Percentiles rank a stretch among this genome's conserved stretches.
Evolutionary conservation across 1,140 invertebrate genomes (phyloP).

Genomic region (Thereuonema tuberculata): DNA sequence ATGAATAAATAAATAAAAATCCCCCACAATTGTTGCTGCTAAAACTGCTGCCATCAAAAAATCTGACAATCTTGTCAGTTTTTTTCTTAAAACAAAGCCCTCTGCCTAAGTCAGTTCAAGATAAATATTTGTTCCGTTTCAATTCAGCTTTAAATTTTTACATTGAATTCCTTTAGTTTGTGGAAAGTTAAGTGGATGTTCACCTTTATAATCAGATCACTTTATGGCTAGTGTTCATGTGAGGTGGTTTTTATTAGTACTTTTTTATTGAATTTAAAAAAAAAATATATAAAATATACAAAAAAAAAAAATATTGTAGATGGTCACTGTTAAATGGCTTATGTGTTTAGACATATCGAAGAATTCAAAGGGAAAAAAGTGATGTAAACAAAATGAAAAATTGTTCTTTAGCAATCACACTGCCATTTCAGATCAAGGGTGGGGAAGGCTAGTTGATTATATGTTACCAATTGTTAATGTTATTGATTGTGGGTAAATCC

Average conservation of each 20-base stretch:
- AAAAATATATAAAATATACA: not conserved
- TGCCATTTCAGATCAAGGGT: conserved; percentile 2
- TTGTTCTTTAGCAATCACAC: conserved; percentile 9
- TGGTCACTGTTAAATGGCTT: conserved; percentile 2
- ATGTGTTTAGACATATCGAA: conserved; percentile 2
- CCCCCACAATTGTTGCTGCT: too few species aligned
- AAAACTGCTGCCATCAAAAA: too few species aligned
- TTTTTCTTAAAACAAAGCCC: too few species aligned
- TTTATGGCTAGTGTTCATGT: not conserved
- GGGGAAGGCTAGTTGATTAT: not conserved
- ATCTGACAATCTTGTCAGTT: too few species aligned
- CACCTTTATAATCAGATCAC: not conserved
- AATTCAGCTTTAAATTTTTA: too few species aligned
- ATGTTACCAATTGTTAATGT: conserved; percentile 1
- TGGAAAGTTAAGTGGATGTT: conserved; percentile 4
- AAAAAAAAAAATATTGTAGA: not conserved
- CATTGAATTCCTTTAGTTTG: too few species aligned
- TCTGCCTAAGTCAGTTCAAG: not conserved
- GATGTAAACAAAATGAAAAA: not conserved
- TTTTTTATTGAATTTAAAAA: not conserved
- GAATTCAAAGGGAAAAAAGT: not conserved
- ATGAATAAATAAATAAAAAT: too few species aligned
- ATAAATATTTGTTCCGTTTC: not conserved
- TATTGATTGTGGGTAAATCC: not conserved
- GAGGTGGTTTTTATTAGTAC: not conserved